Evolutionary conservation across 2,113 vertebrate genomes (phyloP).

Genomic region (Alexandromys fortis): DNA sequence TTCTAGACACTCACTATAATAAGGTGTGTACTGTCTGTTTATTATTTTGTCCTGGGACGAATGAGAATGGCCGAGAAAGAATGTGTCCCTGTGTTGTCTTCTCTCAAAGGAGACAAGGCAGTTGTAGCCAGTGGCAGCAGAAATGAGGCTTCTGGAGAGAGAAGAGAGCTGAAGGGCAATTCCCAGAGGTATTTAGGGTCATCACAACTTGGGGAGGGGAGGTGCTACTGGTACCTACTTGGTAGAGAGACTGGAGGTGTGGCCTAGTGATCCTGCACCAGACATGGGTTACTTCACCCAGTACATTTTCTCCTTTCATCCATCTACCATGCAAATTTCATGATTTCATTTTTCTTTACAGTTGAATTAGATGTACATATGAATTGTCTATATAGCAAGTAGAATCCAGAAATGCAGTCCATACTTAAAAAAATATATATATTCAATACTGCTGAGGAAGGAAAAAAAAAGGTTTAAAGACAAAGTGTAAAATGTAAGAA

Average conservation of each 20-base stretch:
- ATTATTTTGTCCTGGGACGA: background rate
- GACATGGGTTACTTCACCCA: background rate
- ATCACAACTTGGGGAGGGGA: background rate
- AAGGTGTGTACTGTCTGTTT: background rate
- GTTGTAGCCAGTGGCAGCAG: background rate
- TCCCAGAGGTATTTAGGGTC: background rate
- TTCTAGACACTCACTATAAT: background rate
- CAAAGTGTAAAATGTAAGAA: background rate
- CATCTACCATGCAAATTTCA: background rate
- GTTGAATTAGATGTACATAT: background rate
- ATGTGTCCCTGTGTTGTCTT: background rate
- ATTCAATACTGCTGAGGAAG: background rate
- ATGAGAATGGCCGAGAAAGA: background rate
- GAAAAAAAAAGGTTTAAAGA: background rate
- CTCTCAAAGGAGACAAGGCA: background rate
- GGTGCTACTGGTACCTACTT: background rate
- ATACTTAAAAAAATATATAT: background rate
- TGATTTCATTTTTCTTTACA: background rate
- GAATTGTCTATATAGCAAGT: background rate
- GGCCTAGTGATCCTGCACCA: background rate
- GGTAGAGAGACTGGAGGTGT: background rate
- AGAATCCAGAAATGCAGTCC: background rate
- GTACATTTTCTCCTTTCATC: background rate
- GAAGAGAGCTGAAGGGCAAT: background rate
- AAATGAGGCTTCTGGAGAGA: background rate